A percentile compares a stretch with the other conserved stretches of the same genome.
phyloP scores from a whole-genome alignment of 1,140 invertebrate species.

The Gryllus bimaculatus region DNA sequence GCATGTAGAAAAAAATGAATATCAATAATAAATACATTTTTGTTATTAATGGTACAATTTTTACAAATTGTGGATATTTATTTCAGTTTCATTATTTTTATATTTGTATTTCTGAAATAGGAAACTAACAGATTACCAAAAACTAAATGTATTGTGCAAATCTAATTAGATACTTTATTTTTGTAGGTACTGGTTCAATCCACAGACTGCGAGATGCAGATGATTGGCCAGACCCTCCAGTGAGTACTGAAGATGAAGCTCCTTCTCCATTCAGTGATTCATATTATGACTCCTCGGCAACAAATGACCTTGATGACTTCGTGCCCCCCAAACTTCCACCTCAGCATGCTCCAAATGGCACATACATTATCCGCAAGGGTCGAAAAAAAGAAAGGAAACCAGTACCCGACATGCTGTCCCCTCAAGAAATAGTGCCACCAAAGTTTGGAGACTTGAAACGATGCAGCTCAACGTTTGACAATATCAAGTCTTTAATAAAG shows the following conservation, averaged over 20 bases:
- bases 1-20: too few species aligned
- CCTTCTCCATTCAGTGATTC: conserved; percentile 58
- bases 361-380: conserved; percentile 59
- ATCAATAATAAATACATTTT: too few species aligned
- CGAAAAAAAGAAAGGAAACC: conserved; percentile 46
- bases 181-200: conserved; percentile 28
- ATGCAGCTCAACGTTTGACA: conserved; percentile 68
- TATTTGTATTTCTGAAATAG: too few species aligned
- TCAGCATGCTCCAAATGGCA: conserved; percentile 53
- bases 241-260: conserved; percentile 52
- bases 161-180: not conserved
- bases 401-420: conserved; percentile 26
- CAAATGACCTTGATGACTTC: conserved; percentile 32
- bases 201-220: conserved; percentile 44
- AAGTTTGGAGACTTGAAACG: conserved; percentile 51
- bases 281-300: conserved; percentile 15
- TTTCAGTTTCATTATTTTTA: too few species aligned
- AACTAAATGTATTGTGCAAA: too few species aligned
- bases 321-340: conserved; percentile 36
- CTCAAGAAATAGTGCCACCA: conserved; percentile 35
- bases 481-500: conserved; percentile 61
- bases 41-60: too few species aligned
- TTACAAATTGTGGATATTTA: too few species aligned
- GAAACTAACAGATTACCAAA: too few species aligned
- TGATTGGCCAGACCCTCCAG: conserved; percentile 55